Conservation (phyloP, 2,113 vertebrate genomes). For the Numenius arquata region DNA sequence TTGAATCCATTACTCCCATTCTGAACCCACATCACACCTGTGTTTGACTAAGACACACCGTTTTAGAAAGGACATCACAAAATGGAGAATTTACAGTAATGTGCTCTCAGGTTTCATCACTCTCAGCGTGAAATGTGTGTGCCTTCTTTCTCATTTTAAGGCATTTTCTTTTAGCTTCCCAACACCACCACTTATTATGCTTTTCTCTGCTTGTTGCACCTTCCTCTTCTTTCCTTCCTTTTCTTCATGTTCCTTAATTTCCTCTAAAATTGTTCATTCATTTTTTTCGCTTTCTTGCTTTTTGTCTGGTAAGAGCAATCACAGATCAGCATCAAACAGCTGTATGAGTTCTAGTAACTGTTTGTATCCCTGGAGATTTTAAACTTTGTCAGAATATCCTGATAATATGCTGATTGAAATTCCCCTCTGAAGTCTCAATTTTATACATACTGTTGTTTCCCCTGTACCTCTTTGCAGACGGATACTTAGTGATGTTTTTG, state of each 20-base stretch:
- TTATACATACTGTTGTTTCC: constrained; percentile 13
- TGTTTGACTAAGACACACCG: neutral
- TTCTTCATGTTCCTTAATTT: neutral
- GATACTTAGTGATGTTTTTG: constrained; percentile 33
- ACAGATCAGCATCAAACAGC: neutral
- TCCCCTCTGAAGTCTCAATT: constrained; percentile 25
- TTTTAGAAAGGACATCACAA: neutral
- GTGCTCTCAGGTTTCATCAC: neutral
- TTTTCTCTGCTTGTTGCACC: neutral
- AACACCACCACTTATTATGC: neutral
- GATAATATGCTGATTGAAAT: constrained; percentile 46
- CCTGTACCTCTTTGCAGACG: constrained; percentile 9
- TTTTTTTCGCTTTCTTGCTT: neutral
- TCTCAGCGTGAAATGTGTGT: neutral
- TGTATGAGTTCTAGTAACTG: neutral
- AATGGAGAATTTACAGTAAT: neutral
- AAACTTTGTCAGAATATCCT: constrained; percentile 39
- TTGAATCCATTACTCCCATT: neutral
- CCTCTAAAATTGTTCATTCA: neutral
- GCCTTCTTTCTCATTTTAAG: neutral
- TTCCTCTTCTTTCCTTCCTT: neutral
- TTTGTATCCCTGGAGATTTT: constrained; percentile 16
- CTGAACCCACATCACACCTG: neutral
- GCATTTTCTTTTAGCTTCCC: neutral
- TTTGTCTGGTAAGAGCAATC: neutral